Conservation (phyloP, 2,113 vertebrate species). For the Rhea pennata region DNA sequence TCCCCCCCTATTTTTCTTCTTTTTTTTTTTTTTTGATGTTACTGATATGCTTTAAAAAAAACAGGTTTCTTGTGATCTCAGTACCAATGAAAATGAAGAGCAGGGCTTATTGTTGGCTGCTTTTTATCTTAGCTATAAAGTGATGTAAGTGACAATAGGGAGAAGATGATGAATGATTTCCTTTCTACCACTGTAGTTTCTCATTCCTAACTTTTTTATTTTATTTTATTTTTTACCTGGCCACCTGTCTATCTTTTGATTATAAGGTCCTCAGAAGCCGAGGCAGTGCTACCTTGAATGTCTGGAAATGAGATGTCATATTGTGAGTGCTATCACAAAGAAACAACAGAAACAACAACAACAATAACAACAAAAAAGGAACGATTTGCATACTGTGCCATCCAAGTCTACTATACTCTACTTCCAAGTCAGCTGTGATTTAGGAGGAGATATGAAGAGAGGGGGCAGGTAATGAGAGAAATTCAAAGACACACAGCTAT, state of each 20-base stretch:
- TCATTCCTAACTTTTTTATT: not conserved
- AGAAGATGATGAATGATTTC: not conserved
- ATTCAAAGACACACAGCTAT: not conserved
- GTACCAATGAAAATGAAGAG: not conserved
- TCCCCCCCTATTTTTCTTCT: too few species aligned
- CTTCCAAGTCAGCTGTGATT: not conserved
- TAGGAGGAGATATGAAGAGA: not conserved
- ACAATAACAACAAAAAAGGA: not conserved
- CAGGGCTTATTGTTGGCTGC: not conserved
- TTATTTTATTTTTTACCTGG: not conserved
- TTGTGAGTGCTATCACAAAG: not conserved
- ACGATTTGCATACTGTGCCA: not conserved
- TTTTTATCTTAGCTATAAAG: constrained; percentile 23
- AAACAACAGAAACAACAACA: not conserved
- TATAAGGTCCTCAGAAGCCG: not conserved
- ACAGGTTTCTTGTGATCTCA: constrained; percentile 2
- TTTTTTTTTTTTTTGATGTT: not conserved
- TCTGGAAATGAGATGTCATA: not conserved
- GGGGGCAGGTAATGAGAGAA: not conserved
- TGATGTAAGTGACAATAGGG: not conserved
- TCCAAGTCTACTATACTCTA: not conserved
- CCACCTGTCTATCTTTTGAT: not conserved
- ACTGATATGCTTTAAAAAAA: not conserved
- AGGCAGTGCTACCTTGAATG: not conserved
- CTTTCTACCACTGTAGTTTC: not conserved